Base-by-base conservation (phyloP, 2,888 invertebrate species). In the Allophyes oxyacanthae region DNA sequence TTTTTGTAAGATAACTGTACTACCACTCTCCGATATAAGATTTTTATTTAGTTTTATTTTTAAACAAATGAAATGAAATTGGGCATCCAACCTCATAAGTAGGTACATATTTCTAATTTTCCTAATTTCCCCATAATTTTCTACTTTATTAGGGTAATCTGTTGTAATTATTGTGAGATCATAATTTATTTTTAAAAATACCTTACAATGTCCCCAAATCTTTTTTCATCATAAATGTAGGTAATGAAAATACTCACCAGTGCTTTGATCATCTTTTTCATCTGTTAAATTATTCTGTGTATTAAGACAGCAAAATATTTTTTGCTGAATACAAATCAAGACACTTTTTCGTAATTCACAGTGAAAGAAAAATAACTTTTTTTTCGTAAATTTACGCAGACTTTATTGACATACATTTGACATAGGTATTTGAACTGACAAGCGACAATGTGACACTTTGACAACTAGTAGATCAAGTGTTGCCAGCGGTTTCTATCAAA, bases 241-340 rank as follows among this genome's bases (percentile, higher is more conserved):
- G n/a, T n/a, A 25, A 32, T 32, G 9, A 15, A 26, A 15, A 28
- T 30, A 62, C 79, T 80, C 56, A 80, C 79, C 61, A 72, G 45
- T 30, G 62, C 77, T 72, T 79, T 80, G 13, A 75, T 64, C 58
- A 73, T 73, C 37, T 74, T 72, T 33, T 45, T 53, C 42, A 66
- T 63, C 20, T 20, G 40, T 6, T 32, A 36, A 45, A 14, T 34
- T 30, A 7, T 37, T 25, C 10, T 11, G 38, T 28, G 14, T 38
- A 34, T 5, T 11, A 34, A 0, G 6, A 20, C 14, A 28, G 8
- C 4, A 32, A 28, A 60, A 6, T 36, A 53, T 36, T 36, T 3
- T 25, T 37, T n/a, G 10, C 14, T 4, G 10, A 33, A 20, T 14
- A 28, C 0, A 10, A 26, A 26, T 33, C 14, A 10, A 33, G 13